Evolutionary conservation across 2,113 vertebrate genomes (phyloP), one percentile per base, ranked within the genome.

Genomic region (Capreolus pygargus): DNA sequence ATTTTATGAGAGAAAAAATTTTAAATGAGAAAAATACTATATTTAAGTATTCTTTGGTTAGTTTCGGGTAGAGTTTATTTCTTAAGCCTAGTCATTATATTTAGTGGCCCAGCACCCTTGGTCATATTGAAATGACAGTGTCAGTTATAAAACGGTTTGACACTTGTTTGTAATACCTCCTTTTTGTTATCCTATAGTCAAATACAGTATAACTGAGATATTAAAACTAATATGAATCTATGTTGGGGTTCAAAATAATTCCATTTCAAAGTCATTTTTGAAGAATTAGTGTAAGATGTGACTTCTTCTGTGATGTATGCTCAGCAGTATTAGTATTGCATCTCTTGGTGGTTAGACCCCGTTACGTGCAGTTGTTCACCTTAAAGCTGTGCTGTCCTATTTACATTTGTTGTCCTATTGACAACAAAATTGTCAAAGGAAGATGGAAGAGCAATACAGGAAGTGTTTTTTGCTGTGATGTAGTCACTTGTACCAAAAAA

Each of bases 261-360:
- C n/a, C 45, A 23, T 92, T 98, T 97, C 52, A 94, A 27, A 79
- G 12, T 58, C 14, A 39, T 52, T 90, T 96, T 92, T 57, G 23
- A 79, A 96, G 19, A 78, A 50, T 39, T 30, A 33, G 6, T 52
- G 3, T 96, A 89, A 89, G 25, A 60, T 96, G 28, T 85, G 39
- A 87, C 47, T 88, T 30, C 8, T 82, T 96, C 21, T 76, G 21
- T 70, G 4, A 36, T 55, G 4, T 21, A 58, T 95, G 7, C 70
- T 43, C 11, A 19, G 36, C 39, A 50, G 2, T 97, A 27, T 89
- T 97, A 91, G n/a, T 79, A 23, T 61, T 55, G 0, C 76, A 6
- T 89, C 57, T 54, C 2, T 76, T 58, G 45, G 23, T 91, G 60
- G 28, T 96, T 96, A 93, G 43, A 82, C 43, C 1, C 74, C 6